Evolutionary conservation across 2,888 invertebrate species (phyloP).

Genomic region (Rhopalosiphum nymphaeae): DNA sequence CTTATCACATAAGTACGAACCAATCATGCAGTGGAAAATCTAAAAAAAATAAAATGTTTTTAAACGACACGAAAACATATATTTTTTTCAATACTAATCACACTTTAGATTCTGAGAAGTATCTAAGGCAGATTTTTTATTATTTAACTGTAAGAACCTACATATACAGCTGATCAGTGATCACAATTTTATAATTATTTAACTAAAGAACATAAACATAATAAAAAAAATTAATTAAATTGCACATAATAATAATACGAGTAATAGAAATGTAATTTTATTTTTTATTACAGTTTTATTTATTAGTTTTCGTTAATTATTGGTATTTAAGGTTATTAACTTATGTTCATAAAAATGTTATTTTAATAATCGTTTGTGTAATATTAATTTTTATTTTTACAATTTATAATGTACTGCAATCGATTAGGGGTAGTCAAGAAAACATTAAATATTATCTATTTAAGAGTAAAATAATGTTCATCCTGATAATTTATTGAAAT

Average conservation of each 20-base stretch:
- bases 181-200: background rate
- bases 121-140: background rate
- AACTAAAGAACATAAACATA: background rate
- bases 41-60: background rate
- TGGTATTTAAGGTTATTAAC: background rate
- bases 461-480: background rate
- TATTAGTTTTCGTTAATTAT: background rate
- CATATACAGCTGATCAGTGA: background rate
- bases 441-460: background rate
- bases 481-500: background rate
- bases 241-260: background rate
- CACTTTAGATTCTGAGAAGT: background rate
- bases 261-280: background rate
- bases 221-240: background rate
- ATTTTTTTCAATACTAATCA: background rate
- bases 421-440: background rate
- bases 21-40: background rate
- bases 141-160: background rate
- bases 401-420: background rate
- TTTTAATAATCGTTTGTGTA: background rate
- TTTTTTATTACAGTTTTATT: background rate
- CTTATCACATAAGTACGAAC: background rate
- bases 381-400: background rate
- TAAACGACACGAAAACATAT: background rate
- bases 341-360: background rate